phyloP scores from a whole-genome alignment of 2,113 vertebrate genomes.

The Trichomycterus rosablanca region DNA sequence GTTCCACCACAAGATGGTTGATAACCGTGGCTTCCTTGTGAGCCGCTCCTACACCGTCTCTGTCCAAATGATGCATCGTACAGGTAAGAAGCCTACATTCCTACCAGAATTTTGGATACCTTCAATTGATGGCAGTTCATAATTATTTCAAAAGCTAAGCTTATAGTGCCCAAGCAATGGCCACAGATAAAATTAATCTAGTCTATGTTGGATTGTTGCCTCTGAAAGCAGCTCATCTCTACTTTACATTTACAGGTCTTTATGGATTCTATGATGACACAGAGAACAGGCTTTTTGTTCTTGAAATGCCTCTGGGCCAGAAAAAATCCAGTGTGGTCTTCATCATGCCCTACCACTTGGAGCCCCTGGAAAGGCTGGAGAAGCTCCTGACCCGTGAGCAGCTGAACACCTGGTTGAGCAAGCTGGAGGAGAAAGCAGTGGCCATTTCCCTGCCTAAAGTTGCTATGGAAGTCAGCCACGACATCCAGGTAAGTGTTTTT shows the following conservation, averaged over 20 bases:
- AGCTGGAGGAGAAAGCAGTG: slow-evolving; percentile 81
- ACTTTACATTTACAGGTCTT: slow-evolving; percentile 67
- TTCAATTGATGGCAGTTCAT: too few relatives aligned
- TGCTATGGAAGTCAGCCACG: slow-evolving; percentile 83
- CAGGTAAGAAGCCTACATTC: slow-evolving; percentile 66
- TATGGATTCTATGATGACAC: slow-evolving; percentile 85
- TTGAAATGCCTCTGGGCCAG: slow-evolving; percentile 90
- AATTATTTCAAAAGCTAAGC: too few relatives aligned
- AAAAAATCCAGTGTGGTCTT: slow-evolving; percentile 91
- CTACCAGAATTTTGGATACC: neutral
- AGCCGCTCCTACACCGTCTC: slow-evolving; percentile 81
- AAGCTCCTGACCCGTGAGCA: slow-evolving; percentile 89
- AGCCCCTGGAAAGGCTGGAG: slow-evolving; percentile 84
- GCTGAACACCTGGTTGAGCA: slow-evolving; percentile 82
- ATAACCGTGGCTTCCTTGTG: slow-evolving; percentile 88
- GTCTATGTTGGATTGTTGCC: too few relatives aligned
- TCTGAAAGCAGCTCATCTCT: neutral
- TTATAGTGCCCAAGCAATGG: too few relatives aligned
- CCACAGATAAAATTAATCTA: too few relatives aligned
- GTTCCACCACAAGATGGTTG: slow-evolving; percentile 95
- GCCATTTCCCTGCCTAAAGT: slow-evolving; percentile 92
- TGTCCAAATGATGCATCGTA: slow-evolving; percentile 95
- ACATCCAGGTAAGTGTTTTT: slow-evolving; percentile 77
- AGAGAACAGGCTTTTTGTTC: slow-evolving; percentile 73
- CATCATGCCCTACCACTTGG: slow-evolving; percentile 90